Percentiles rank a stretch among this genome's conserved stretches.
Conservation (phyloP, 2,113 vertebrate species). For the Melanocharis versteri region DNA sequence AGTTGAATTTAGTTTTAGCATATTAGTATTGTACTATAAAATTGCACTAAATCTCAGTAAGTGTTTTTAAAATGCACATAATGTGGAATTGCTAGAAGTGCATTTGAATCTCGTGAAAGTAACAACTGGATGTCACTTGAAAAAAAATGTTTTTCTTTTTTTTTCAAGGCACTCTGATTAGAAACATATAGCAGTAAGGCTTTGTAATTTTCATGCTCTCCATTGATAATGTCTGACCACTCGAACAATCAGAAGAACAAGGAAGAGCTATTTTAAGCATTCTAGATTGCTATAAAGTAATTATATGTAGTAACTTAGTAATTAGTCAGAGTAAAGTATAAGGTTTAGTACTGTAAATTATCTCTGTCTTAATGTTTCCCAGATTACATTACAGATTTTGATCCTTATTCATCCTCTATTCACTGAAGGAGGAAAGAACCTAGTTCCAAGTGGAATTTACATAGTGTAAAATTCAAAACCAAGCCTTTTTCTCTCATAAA, state of each 20-base stretch:
- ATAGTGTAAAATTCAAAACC: not conserved
- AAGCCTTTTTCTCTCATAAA: not conserved
- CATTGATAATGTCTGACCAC: not conserved
- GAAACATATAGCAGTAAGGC: not conserved
- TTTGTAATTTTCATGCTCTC: not conserved
- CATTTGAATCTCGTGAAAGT: not conserved
- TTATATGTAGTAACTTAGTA: not conserved
- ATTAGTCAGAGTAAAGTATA: not conserved
- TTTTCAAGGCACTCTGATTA: not conserved
- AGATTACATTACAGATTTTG: not conserved
- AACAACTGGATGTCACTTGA: not conserved
- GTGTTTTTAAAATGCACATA: not conserved
- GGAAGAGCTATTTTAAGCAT: not conserved
- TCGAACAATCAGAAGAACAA: not conserved
- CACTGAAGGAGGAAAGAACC: not conserved
- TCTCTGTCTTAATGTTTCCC: not conserved
- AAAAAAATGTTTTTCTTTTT: not conserved
- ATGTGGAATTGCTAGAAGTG: not conserved
- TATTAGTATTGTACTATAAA: not conserved
- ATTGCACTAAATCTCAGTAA: not conserved
- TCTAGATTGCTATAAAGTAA: not conserved
- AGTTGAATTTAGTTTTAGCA: not conserved
- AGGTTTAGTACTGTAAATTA: not conserved
- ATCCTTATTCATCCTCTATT: not conserved
- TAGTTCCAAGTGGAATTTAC: not conserved